Base-by-base conservation (phyloP, 1,140 invertebrate genomes). In the Adoxophyes honmai region DNA sequence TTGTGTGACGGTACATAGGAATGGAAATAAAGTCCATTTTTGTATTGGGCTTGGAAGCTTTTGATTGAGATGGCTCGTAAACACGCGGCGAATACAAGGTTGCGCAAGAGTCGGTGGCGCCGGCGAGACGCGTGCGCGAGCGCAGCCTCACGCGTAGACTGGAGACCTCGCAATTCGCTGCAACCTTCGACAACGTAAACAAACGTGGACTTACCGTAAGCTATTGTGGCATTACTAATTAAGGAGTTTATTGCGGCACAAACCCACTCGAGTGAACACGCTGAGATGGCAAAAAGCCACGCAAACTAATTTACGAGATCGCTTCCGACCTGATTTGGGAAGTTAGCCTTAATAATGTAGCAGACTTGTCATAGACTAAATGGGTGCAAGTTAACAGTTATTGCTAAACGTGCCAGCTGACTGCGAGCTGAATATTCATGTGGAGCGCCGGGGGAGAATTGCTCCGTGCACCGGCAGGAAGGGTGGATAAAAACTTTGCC, bases 131-230 rank as follows among this genome's bases (percentile, higher is more conserved):
- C 82, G 81, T 86, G 85, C 78, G 82, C 82, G 61, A 73, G 78
- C 75, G 78, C 79, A 85, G 78, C 70, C 80, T 76, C 78, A 68
- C 81, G 76, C 78, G 73, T 77, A 76, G 72, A 88, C 85, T 88
- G 85, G 76, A 62, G 73, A 71, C 82, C 77, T 88, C 79, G 82
- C 82, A 86, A 85, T 81, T 86, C 80, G 71, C 79, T 86, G 75
- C 81, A 86, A 83, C 82, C 85, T 88, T 81, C 76, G 75, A 75
- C 73, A 77, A 82, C 73, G 75, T 88, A 88, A 88, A 85, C 81
- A 86, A 83, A 85, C 74, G 67, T 79, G 55, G 64, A 59, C 62
- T 75, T 74, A 78, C 74, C 73, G 73, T 81, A 73, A 69, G 68
- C 61, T 68, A 70, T 63, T 69, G 42, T 48, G 42, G 18, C 18